Conservation (phyloP, 2,888 invertebrate genomes). For the Sabatieria punctata region DNA sequence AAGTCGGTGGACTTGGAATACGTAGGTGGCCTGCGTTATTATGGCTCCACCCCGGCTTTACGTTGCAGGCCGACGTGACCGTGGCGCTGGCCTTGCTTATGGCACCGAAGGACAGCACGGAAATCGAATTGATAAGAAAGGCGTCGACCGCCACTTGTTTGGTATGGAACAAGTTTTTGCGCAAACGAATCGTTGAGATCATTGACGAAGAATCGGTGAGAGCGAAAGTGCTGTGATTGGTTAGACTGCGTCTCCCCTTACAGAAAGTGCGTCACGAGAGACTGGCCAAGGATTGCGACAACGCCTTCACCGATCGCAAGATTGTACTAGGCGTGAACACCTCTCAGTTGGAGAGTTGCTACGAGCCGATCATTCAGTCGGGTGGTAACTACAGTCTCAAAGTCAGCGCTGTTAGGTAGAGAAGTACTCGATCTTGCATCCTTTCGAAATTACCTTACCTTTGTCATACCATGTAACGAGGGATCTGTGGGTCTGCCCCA, state of each 20-base stretch:
- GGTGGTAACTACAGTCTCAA: conserved; percentile 94
- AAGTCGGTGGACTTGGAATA: conserved; percentile 62
- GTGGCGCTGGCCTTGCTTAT: conserved; percentile 65
- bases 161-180: conserved; percentile 84
- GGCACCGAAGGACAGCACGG: conserved; percentile 83
- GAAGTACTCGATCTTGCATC: too few species aligned
- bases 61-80: conserved; percentile 50
- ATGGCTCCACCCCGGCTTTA: not conserved
- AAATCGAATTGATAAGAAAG: conserved; percentile 71
- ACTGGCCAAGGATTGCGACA: conserved; percentile 80
- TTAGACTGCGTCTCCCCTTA: conserved; percentile 24
- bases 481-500: too few species aligned
- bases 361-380: conserved; percentile 94
- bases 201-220: conserved; percentile 69
- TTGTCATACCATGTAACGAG: too few species aligned
- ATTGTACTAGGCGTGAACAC: conserved; percentile 77
- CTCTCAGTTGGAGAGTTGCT: conserved; percentile 83
- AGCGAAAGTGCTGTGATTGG: not conserved
- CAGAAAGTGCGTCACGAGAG: conserved; percentile 90
- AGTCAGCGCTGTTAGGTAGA: conserved; percentile 65
- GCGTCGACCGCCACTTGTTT: conserved; percentile 81
- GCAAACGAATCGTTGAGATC: conserved; percentile 94
- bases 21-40: conserved; percentile 32
- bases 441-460: too few species aligned
- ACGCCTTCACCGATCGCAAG: conserved; percentile 82